These are phyloP conservation scores for Protobothrops mucrosquamatus DNA, from an alignment of 2,113 vertebrate genomes.

Conservation along the genomic window DNA sequence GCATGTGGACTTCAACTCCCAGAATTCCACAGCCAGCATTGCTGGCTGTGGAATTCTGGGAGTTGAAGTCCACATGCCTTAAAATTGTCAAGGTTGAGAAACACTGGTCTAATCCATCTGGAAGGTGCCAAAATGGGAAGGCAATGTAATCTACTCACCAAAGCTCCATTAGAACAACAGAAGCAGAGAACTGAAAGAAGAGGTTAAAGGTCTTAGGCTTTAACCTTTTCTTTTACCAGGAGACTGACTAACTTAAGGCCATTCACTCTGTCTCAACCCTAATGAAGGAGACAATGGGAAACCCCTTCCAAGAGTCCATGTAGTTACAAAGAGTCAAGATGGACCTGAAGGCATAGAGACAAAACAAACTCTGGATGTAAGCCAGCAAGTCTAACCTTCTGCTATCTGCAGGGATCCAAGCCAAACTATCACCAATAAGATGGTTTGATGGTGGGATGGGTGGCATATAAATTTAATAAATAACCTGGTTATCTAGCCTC, in stretches of 20 bases:
- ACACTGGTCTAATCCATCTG: background rate
- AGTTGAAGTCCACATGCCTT: too few relatives aligned
- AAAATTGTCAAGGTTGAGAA: too few relatives aligned
- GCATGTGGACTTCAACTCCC: too few relatives aligned
- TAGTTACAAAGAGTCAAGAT: background rate
- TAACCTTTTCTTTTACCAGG: background rate
- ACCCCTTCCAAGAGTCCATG: background rate
- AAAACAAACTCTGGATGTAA: background rate
- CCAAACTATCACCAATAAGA: background rate
- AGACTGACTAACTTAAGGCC: background rate
- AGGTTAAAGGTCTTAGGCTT: background rate
- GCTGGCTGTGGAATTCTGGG: too few relatives aligned
- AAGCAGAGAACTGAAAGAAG: background rate
- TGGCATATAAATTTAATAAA: background rate
- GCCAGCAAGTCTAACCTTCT: background rate
- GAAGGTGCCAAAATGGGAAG: background rate
- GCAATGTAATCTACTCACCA: background rate
- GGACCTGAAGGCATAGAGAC: background rate
- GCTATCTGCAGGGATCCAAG: background rate
- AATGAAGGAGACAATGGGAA: background rate
- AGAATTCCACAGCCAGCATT: too few relatives aligned
- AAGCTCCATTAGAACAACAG: background rate
- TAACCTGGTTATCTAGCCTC: background rate
- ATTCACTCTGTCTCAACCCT: background rate
- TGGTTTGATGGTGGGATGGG: background rate